Base-by-base conservation (phyloP, 2,797 vertebrate genomes). In the Acanthurus leucopareius region DNA sequence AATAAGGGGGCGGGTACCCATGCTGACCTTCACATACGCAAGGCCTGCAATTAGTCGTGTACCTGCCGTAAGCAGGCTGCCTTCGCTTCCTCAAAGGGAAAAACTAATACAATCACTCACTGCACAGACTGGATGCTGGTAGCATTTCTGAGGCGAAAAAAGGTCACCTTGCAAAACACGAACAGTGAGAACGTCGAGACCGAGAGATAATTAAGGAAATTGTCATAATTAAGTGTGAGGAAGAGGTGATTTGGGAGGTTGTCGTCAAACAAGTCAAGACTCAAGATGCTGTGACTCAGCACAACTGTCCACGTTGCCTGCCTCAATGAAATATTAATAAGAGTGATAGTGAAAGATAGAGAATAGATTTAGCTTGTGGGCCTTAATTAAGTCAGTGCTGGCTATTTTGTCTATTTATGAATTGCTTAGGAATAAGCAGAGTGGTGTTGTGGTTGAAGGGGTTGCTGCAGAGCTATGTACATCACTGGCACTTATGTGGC, bases 111-210 rank as follows among this genome's bases (percentile, higher is more conserved):
- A 87, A 91, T 94, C 91, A 88, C 74, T 92, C 85, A 89, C 60
- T 20, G 74, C 76, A 67, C 79, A 66, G 87, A 73, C 88, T 76
- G 80, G 76, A 88, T 79, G 86, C 89, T 91, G 78, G 79, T 92
- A 92, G 94, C 92, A 88, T 94, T 93, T 91, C 86, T 84, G 80
- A 80, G 88, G 81, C 91, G 78, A 78, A 68, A 73, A 94, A 95
- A 95, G 95, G 95, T 95, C 95, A 95, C 92, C 89, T 94, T 93
- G 91, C 73, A 76, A 82, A 92, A 88, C 76, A 68, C 2, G 15
- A 80, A 73, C 63, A 20, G 76, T 7, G 13, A 69, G 38, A 69
- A 83, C 2, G 20, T 53, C 79, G 78, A 89, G 90, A 91, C 83
- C 47, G 60, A 61, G 67, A 74, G 75, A 82, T 89, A 91, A 94